Percentiles rank a stretch among this genome's conserved stretches.
Evolutionary conservation across 2,888 invertebrate species (phyloP).

Genomic region (Spicauda simplicius): DNA sequence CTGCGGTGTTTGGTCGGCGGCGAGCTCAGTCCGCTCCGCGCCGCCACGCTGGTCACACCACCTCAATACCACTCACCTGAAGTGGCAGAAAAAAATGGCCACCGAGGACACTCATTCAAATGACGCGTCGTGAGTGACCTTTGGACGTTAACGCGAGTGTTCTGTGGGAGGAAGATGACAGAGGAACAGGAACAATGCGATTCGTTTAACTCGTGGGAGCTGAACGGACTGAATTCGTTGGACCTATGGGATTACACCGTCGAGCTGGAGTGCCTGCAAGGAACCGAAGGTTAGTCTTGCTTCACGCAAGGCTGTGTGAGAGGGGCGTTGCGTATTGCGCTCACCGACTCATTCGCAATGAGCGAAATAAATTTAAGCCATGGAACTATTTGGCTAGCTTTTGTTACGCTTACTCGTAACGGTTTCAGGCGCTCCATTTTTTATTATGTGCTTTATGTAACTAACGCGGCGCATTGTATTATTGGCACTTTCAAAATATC

Average conservation of each 20-base stretch:
- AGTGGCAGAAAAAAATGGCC: constrained; percentile 58
- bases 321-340: constrained; percentile 51
- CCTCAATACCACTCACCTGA: constrained; percentile 27
- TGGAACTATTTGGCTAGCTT: constrained; percentile 55
- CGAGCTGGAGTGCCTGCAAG: constrained; percentile 91
- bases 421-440: constrained; percentile 41
- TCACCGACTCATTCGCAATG: constrained; percentile 56
- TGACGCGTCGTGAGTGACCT: constrained; percentile 60
- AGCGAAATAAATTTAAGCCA: constrained; percentile 56
- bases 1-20: constrained; percentile 49
- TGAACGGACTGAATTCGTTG: constrained; percentile 87
- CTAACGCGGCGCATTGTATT: neutral
- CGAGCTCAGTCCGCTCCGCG: constrained; percentile 52
- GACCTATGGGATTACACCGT: constrained; percentile 95
- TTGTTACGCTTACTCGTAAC: constrained; percentile 51
- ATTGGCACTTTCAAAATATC: neutral
- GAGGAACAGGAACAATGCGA: constrained; percentile 77
- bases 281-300: constrained; percentile 88
- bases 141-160: constrained; percentile 46
- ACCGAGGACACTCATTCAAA: constrained; percentile 52
- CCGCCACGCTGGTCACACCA: constrained; percentile 63
- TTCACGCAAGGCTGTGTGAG: constrained; percentile 69
- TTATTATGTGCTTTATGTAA: constrained; percentile 29
- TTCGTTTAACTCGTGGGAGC: constrained; percentile 80
- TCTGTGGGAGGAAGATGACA: constrained; percentile 61